Conservation (phyloP, 2,113 vertebrate species). For the Amia ocellicauda region DNA sequence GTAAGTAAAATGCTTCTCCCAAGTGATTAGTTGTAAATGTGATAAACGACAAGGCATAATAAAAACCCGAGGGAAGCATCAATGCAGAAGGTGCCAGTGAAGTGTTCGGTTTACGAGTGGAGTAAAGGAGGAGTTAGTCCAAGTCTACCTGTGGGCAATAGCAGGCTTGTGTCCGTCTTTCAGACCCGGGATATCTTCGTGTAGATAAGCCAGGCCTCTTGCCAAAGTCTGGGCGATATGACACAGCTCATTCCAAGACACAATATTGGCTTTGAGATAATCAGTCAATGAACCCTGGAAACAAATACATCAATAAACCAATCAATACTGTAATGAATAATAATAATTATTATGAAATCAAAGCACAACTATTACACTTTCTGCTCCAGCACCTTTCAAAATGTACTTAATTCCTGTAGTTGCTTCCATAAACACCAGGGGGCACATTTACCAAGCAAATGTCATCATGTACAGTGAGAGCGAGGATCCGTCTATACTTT, state of each 20-base stretch:
- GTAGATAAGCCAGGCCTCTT: slow-evolving; percentile 91
- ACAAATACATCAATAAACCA: background rate
- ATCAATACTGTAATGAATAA: background rate
- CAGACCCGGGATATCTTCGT: slow-evolving; percentile 92
- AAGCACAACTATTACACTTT: background rate
- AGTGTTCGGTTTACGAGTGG: background rate
- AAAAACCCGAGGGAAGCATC: no score
- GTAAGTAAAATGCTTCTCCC: background rate
- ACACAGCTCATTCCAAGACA: slow-evolving; percentile 95
- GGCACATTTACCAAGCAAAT: slow-evolving; percentile 28
- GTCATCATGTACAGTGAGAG: background rate
- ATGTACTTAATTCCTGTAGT: slow-evolving; percentile 1
- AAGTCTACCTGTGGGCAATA: slow-evolving; percentile 83
- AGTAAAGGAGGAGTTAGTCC: background rate
- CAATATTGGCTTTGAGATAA: slow-evolving; percentile 93
- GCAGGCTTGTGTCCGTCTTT: slow-evolving; percentile 96
- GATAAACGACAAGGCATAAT: no score
- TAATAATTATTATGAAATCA: background rate
- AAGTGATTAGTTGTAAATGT: background rate
- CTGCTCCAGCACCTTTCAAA: background rate
- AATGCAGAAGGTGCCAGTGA: background rate
- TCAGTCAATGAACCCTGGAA: slow-evolving; percentile 90
- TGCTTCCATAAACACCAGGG: slow-evolving; percentile 36
- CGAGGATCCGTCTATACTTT: no score
- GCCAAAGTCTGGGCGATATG: slow-evolving; percentile 90